Base-by-base conservation (phyloP, 2,888 invertebrate genomes). In the Fabriciana adippe region DNA sequence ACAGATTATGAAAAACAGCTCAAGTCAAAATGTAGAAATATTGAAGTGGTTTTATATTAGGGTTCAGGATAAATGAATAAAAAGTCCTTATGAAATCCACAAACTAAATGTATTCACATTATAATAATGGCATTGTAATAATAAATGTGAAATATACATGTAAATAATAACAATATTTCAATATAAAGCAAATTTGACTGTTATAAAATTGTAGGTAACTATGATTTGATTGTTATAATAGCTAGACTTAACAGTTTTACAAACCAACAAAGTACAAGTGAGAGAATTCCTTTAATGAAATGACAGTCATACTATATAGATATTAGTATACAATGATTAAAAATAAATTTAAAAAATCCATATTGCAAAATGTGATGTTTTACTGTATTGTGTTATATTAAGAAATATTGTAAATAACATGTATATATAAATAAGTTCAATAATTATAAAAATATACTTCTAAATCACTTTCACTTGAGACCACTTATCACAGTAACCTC, bases 1-100 rank as follows among this genome's bases (percentile, higher is more conserved):
- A 85, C 84, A 21, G 88, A 89, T 76, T 90, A 90, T 78, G 88
- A 88, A 76, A 88, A 88, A 73, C 87, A 89, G 73, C 76, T 92
- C 14, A 88, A 88, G 73, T 81, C 86, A 2, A 92, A 90, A 77
- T 91, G 92, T 75, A 81, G 87, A 72, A 88, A 90, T 77, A 88
- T 90, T 74, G 87, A 90, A 74, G 86, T 92, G 51, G 89, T 92
- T 47, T 80, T 92, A 68, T 89, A 90, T 77, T 89, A 74, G 71
- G 11, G 11, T 41, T 26, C 31, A 51, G 55, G 54, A 41, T 51
- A 2, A 55, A 35, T 18, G 13, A 26, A 68, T 64, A 59, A 64
- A 67, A 74, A 68, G 53, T 53, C 54, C 3, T 48, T 18, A 41
- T 66, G 57, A 69, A 66, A 69, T 71, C 66, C 66, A 69, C 60